phyloP scores from a whole-genome alignment of 2,888 invertebrate species.

The Pristionchus fissidentatus region DNA sequence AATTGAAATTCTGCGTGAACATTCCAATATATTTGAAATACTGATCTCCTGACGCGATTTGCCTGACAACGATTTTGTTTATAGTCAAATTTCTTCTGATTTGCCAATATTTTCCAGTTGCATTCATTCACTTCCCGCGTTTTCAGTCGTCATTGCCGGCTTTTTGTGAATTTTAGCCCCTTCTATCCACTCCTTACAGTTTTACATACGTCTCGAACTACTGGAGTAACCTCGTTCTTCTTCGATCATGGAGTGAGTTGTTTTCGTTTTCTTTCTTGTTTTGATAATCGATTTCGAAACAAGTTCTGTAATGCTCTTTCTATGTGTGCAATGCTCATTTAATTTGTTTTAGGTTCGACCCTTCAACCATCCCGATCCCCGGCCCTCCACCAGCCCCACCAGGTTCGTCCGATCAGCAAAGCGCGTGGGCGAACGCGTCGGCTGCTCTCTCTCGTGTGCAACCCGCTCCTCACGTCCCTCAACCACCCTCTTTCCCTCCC shows the following conservation, averaged over 20 bases:
- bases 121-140: too few relatives aligned
- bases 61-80: too few relatives aligned
- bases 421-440: constrained; percentile 38
- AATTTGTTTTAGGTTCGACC: too few relatives aligned
- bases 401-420: constrained; percentile 37
- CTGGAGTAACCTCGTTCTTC: neutral
- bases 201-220: neutral
- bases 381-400: neutral
- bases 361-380: constrained; percentile 42
- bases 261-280: neutral
- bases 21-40: too few relatives aligned
- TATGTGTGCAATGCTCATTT: constrained; percentile 4
- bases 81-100: too few relatives aligned
- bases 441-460: neutral
- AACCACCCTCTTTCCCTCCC: neutral
- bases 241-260: constrained; percentile 20
- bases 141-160: neutral
- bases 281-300: neutral
- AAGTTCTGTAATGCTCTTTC: neutral
- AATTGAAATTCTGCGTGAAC: too few relatives aligned
- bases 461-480: neutral
- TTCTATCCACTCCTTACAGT: neutral
- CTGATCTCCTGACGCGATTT: too few relatives aligned
- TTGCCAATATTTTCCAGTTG: too few relatives aligned
- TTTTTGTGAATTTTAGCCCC: neutral